Evolutionary conservation across 2,888 invertebrate species (phyloP), one percentile per base, ranked within the genome.

Genomic region (Acanthosoma haemorrhoidale): DNA sequence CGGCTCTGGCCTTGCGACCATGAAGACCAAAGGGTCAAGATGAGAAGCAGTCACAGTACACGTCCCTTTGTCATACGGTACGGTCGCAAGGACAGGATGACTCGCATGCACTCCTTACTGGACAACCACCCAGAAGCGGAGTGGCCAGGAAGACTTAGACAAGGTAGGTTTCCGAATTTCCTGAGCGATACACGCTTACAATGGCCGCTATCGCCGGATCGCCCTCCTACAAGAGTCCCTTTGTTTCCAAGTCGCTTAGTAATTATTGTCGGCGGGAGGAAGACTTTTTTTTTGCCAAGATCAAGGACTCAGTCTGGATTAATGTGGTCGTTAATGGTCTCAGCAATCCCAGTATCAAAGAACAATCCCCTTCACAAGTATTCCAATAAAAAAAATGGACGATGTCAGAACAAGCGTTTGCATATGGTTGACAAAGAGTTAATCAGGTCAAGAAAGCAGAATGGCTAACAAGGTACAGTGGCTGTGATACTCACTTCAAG

Each of bases 241-340:
- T 43, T 43, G 43, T 43, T 43, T 21, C 18, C n/a, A 51, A 25
- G 25, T 51, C 25, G 25, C 4, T 25, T n/a, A 8, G 25, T 51
- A 25, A 51, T 51, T 51, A 25, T n/a, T 25, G 51, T 51, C 21
- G 51, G n/a, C 51, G 51, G n/a, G 51, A 51, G 51, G 51, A 51
- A 51, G 51, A 51, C 51, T 51, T 51, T 51, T 51, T 21, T 51
- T 51, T 51, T 51, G n/a, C 51, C 51, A 51, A 51, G 51, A 51
- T 51, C 51, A 51, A 51, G 51, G 51, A 13, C 51, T 2, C n/a
- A 51, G 13, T 11, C 2, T 51, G 51, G 25, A 51, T 51, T n/a
- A n/a, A n/a, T n/a, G n/a, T n/a, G n/a, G n/a, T n/a, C n/a, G n/a
- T n/a, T n/a, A n/a, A n/a, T n/a, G n/a, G n/a, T n/a, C n/a, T n/a